Conservation (phyloP, 2,888 invertebrate species). For the Euphydryas editha region DNA sequence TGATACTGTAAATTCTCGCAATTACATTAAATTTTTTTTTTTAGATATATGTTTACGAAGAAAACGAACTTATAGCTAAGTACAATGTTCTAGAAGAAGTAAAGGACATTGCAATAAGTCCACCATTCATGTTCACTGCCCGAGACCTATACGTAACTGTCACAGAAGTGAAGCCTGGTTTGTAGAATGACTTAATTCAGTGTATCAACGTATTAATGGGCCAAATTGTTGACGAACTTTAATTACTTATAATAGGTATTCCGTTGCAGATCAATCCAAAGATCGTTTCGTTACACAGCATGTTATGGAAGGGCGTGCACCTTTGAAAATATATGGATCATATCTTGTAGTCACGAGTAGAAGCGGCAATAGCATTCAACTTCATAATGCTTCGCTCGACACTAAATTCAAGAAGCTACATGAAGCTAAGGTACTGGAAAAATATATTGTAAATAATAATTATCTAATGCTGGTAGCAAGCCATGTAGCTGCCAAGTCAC, state of each 20-base stretch:
- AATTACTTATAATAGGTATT: no score
- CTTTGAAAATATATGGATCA: slow-evolving; percentile 74
- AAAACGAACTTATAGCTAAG: slow-evolving; percentile 74
- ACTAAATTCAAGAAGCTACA: slow-evolving; percentile 77
- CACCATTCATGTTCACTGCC: slow-evolving; percentile 83
- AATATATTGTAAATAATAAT: no score
- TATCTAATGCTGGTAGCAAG: no score
- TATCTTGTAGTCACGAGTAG: slow-evolving; percentile 76
- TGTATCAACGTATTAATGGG: not conserved
- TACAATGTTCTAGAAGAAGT: slow-evolving; percentile 85
- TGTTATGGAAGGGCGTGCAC: slow-evolving; percentile 83
- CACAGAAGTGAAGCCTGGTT: slow-evolving; percentile 84
- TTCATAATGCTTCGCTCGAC: slow-evolving; percentile 78
- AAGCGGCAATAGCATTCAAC: slow-evolving; percentile 79
- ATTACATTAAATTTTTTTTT: slow-evolving; percentile 1
- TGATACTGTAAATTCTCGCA: no score
- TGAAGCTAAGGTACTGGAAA: slow-evolving; percentile 75
- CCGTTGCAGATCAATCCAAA: slow-evolving; percentile 68
- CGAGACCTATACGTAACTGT: slow-evolving; percentile 85
- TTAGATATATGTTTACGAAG: slow-evolving; percentile 83
- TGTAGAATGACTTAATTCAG: slow-evolving; percentile 29
- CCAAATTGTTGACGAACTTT: no score
- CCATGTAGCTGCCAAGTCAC: no score
- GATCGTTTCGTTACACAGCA: slow-evolving; percentile 76
- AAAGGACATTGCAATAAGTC: slow-evolving; percentile 82